Base-by-base conservation (phyloP, 64 coral and sea anemone species). In the Anthopleura sola region DNA sequence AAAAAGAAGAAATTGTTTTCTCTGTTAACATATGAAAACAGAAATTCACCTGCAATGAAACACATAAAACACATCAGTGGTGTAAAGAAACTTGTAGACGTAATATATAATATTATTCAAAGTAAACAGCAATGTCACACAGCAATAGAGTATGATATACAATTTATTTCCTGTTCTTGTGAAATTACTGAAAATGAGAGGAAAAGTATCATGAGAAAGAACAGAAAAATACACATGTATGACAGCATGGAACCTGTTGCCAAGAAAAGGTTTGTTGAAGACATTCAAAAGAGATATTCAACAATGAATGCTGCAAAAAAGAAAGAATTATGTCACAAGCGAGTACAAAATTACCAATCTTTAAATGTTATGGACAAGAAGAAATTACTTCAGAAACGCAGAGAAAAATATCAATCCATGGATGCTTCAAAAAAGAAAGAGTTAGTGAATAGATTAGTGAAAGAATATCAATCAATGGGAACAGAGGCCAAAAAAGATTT, bases 11-110 rank as follows among this genome's bases (percentile, higher is more conserved):
- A 88, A 56, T 0, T 75, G 36, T 68, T 88, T 19, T 24, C 64
- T 88, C 53, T 53, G 24, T 31, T 68, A 66, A 38, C 69, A 88
- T 68, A 44, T 76, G 23, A 31, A 44, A 53, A 88, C 20, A 21
- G 58, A 32, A 36, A 82, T 62, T 57, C 39, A 28, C 39, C 56
- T 82, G 60, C 49, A 88, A 81, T 66, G 26, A 80, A 88, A 47
- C 78, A 88, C 10, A 81, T 1, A 81, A 82, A 88, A 81, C 8
- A 88, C 62, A 88, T 88, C 55, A 80, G 37, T 39, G 76, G 86
- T 58, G 37, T 82, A 16, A 60, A 88, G 68, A 44, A 37, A 81
- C 77, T 88, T 0, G 78, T 88, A 17, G 87, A 82, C 1, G 24
- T 19, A 51, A 88, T 88, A 3, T 68, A 7, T 69, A 80, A 88